Conservation (phyloP, 2,797 vertebrate species). For the Oreochromis grahami region DNA sequence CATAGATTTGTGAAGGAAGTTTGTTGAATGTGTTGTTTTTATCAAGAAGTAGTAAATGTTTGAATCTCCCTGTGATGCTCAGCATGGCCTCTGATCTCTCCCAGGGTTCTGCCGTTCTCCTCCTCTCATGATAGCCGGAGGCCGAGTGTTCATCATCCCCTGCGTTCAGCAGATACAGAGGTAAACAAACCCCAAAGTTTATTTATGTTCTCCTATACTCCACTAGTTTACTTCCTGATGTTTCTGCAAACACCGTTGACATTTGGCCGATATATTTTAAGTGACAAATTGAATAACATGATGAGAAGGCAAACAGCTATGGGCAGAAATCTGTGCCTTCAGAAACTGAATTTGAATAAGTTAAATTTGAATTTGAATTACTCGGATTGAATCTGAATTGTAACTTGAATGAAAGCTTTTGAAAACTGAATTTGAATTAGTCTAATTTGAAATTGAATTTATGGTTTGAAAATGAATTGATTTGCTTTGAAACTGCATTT, state of each 20-base stretch:
- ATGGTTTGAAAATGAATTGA: too few species aligned
- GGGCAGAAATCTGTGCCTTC: too few species aligned
- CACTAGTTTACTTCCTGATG: fast-evolving
- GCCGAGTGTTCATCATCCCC: conserved; percentile 86
- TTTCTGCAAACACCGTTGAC: background rate
- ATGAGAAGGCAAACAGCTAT: background rate
- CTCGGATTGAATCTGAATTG: too few species aligned
- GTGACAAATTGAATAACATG: background rate
- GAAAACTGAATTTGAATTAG: too few species aligned
- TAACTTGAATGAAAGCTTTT: too few species aligned
- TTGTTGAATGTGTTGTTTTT: background rate
- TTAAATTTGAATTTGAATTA: too few species aligned
- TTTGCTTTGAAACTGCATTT: too few species aligned
- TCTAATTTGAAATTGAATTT: too few species aligned
- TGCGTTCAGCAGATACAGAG: conserved; percentile 89
- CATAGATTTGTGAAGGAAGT: background rate
- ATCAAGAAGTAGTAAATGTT: background rate
- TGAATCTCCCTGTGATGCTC: background rate
- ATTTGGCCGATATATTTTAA: background rate
- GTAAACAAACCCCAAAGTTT: conserved; percentile 5
- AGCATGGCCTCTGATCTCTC: background rate
- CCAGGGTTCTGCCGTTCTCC: conserved; percentile 88
- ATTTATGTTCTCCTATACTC: too few species aligned
- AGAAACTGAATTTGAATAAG: too few species aligned
- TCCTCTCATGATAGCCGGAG: conserved; percentile 88